Evolutionary conservation across 2,888 invertebrate genomes (phyloP).

Genomic region (Aporophyla nigra): DNA sequence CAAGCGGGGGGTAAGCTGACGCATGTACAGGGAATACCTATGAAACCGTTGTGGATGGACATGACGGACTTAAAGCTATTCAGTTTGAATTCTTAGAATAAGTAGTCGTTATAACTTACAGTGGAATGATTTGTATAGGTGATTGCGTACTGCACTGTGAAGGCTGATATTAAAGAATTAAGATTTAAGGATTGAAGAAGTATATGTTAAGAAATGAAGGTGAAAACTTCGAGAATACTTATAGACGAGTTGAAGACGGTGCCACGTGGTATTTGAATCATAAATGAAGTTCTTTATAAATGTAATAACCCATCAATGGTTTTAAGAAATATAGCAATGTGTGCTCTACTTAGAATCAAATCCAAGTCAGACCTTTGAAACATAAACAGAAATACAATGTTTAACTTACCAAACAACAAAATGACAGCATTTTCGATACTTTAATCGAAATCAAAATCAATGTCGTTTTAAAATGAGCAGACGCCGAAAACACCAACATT

Average conservation of each 20-base stretch:
- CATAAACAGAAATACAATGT: neutral
- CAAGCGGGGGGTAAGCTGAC: constrained; percentile 77
- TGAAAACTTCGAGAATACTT: neutral
- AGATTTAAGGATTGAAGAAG: neutral
- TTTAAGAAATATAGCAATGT: neutral
- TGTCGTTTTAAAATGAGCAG: constrained; percentile 34
- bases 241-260: neutral
- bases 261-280: neutral
- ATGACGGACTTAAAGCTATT: constrained; percentile 42
- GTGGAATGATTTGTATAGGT: neutral
- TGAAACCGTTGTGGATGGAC: constrained; percentile 51
- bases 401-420: neutral
- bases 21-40: constrained; percentile 74
- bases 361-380: fast-evolving
- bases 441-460: neutral
- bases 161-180: neutral
- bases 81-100: constrained; percentile 46
- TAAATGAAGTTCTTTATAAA: neutral
- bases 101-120: neutral
- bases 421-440: fast-evolving
- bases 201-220: neutral
- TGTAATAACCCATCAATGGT: neutral
- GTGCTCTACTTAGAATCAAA: neutral
- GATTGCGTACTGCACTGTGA: neutral
- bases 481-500: constrained; percentile 64